Conservation (phyloP, 2,888 invertebrate genomes). For the Lepidocyrtoides sp. region DNA sequence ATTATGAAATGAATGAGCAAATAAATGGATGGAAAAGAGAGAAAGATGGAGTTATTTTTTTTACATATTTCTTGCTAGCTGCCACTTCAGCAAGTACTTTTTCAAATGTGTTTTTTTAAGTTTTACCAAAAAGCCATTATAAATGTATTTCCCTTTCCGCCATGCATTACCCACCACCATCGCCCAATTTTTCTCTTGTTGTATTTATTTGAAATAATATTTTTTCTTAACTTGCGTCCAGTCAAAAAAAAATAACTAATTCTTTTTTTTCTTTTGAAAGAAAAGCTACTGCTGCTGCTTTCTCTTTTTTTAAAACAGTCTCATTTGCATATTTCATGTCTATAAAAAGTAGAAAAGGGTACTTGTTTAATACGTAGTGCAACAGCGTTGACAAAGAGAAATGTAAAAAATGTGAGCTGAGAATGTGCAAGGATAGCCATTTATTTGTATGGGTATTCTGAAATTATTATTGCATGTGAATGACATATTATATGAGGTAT, state of each 20-base stretch:
- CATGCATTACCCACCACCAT: background rate
- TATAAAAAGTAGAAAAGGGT: background rate
- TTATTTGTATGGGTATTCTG: constrained; percentile 5
- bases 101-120: constrained; percentile 41
- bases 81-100: background rate
- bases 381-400: constrained; percentile 74
- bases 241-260: background rate
- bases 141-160: constrained; percentile 67
- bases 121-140: constrained; percentile 70
- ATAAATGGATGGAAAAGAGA: constrained; percentile 43
- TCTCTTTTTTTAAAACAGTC: background rate
- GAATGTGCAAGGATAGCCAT: background rate
- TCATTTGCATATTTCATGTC: constrained; percentile 49
- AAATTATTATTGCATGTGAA: constrained; percentile 60
- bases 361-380: constrained; percentile 29
- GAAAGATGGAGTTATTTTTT: constrained; percentile 53
- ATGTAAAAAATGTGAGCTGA: background rate
- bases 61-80: background rate
- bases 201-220: constrained; percentile 16
- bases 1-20: constrained; percentile 56
- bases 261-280: constrained; percentile 1
- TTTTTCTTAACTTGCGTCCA: background rate
- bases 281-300: constrained; percentile 5
- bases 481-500: constrained; percentile 55
- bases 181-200: background rate